phyloP scores from a whole-genome alignment of 2,113 vertebrate genomes.

The Callaeas wilsoni region DNA sequence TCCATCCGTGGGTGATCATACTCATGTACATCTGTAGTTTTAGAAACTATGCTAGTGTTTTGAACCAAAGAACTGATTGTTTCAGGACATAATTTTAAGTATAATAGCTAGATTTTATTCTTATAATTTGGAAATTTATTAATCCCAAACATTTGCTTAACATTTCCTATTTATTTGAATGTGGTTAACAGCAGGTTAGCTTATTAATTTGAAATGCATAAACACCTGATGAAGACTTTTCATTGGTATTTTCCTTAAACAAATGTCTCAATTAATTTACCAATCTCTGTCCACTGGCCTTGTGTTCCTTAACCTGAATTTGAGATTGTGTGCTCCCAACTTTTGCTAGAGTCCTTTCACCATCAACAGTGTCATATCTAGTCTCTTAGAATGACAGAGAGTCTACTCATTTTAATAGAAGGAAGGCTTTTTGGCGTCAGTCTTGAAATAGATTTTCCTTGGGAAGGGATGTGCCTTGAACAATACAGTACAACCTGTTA shows the following conservation, averaged over 20 bases:
- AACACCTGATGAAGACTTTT: background rate
- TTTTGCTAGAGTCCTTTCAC: background rate
- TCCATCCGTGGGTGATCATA: accelerated
- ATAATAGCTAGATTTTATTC: background rate
- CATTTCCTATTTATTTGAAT: background rate
- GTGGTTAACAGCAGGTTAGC: background rate
- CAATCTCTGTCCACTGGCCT: background rate
- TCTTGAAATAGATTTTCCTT: background rate
- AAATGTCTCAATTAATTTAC: background rate
- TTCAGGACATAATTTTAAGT: background rate
- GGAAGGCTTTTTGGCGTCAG: background rate
- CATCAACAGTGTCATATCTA: background rate
- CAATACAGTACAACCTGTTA: background rate
- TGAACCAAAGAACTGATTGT: background rate
- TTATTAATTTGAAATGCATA: background rate
- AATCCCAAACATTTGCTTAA: background rate
- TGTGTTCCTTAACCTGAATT: background rate
- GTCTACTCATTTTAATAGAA: background rate
- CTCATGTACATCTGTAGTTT: background rate
- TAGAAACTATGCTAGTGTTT: background rate
- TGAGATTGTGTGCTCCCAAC: background rate
- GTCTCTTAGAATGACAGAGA: background rate
- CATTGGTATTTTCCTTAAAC: background rate
- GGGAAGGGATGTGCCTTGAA: background rate
- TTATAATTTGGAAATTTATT: background rate